These are phyloP conservation scores for Andinoacara biseriatus DNA, from an alignment of 2,113 vertebrate genomes.

Conservation along the genomic window DNA sequence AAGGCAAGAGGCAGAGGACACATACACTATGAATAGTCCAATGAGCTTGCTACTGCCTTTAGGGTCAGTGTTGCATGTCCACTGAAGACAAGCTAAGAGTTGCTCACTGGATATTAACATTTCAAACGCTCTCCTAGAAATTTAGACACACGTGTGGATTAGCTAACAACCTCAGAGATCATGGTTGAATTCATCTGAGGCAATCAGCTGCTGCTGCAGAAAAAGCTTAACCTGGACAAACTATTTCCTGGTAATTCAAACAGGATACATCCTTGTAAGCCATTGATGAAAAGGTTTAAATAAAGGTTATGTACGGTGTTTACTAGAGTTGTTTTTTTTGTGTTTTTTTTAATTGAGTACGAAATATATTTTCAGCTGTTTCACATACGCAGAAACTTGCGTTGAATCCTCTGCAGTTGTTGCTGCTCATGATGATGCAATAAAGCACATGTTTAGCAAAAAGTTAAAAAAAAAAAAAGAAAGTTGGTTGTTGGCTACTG, in stretches of 20 bases:
- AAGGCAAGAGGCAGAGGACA: constrained; percentile 73
- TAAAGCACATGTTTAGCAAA: background rate
- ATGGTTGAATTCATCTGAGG: constrained; percentile 48
- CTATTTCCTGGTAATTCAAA: constrained; percentile 33
- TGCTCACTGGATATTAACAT: constrained; percentile 74
- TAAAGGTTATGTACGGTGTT: background rate
- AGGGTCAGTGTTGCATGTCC: constrained; percentile 69
- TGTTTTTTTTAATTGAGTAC: background rate
- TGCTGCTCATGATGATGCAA: background rate
- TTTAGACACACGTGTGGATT: constrained; percentile 62
- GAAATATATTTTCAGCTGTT: background rate
- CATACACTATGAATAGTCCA: constrained; percentile 71
- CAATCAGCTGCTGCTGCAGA: constrained; percentile 41
- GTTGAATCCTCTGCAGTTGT: background rate
- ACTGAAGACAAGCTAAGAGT: constrained; percentile 60
- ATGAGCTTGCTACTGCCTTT: constrained; percentile 63
- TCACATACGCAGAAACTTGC: background rate
- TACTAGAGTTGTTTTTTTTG: background rate
- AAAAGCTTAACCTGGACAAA: constrained; percentile 30
- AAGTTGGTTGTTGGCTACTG: background rate
- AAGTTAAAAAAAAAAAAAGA: background rate
- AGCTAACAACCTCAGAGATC: constrained; percentile 41
- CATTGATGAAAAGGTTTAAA: background rate
- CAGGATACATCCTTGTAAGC: background rate
- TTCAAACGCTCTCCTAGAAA: constrained; percentile 68